Percentiles rank a stretch among this genome's conserved stretches.
Evolutionary conservation across 2,113 vertebrate species (phyloP).

Genomic region (Salvelinus alpinus): DNA sequence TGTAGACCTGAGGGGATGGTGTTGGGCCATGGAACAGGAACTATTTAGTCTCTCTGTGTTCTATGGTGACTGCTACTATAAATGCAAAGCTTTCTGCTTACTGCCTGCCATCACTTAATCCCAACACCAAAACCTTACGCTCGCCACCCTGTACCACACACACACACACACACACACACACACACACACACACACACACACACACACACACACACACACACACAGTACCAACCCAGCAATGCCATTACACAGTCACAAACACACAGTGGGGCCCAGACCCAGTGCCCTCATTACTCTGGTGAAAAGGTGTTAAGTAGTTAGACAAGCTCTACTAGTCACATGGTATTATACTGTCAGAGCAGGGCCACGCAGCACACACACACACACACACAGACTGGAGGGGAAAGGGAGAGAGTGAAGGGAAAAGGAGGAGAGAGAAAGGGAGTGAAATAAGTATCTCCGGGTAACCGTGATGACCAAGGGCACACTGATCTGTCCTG

Average conservation of each 20-base stretch:
- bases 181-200: not conserved
- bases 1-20: not conserved
- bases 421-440: conserved; percentile 37
- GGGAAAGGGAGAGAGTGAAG: not conserved
- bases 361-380: conserved; percentile 55
- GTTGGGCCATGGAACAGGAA: not conserved
- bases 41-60: conserved; percentile 4
- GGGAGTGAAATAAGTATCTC: conserved; percentile 67
- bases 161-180: not conserved
- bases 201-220: not conserved
- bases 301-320: conserved; percentile 57
- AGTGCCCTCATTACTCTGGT: conserved; percentile 55
- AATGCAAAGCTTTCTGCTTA: conserved; percentile 53
- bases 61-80: conserved; percentile 39
- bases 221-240: not conserved
- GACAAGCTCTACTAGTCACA: conserved; percentile 78
- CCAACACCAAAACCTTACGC: conserved; percentile 11
- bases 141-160: not conserved
- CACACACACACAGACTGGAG: conserved; percentile 1
- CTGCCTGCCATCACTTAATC: conserved; percentile 35
- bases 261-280: conserved; percentile 8
- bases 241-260: not conserved
- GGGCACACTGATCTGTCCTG: conserved; percentile 99
- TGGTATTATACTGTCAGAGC: conserved; percentile 78
- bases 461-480: conserved; percentile 92